Conservation (phyloP, 2,888 invertebrate genomes). For the Drosophila falleni region DNA sequence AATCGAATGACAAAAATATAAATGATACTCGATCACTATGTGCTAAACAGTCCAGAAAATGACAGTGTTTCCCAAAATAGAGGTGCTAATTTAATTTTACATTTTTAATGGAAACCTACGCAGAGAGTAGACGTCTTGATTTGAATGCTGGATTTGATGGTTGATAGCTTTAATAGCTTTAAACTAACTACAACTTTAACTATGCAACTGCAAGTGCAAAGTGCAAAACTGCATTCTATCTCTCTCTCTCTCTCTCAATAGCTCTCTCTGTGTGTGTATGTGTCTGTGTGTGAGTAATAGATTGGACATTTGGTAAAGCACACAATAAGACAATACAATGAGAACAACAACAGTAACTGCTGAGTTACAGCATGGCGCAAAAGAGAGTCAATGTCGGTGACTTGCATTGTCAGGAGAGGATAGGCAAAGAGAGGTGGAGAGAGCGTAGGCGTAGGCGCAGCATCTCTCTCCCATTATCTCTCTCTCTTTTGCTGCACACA, state of each 20-base stretch:
- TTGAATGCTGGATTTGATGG: neutral
- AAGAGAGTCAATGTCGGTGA: slow-evolving; percentile 54
- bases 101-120: neutral
- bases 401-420: slow-evolving; percentile 25
- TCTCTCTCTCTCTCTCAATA: neutral
- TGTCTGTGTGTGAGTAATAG: slow-evolving; percentile 13
- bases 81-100: slow-evolving; percentile 23
- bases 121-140: neutral
- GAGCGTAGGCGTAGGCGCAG: slow-evolving; percentile 3
- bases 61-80: slow-evolving; percentile 9
- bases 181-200: too few species aligned
- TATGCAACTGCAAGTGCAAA: slow-evolving; percentile 36
- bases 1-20: neutral
- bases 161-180: neutral
- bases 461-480: neutral
- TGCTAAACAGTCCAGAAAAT: slow-evolving; percentile 8
- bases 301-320: slow-evolving; percentile 42
- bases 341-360: slow-evolving; percentile 11
- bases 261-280: neutral
- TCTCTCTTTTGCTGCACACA: neutral
- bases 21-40: neutral
- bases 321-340: slow-evolving; percentile 34
- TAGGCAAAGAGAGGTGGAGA: neutral
- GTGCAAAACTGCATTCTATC: slow-evolving; percentile 35
- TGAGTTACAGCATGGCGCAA: slow-evolving; percentile 30